Base-by-base conservation (phyloP, 2,888 invertebrate genomes). In the Diadromus collaris region DNA sequence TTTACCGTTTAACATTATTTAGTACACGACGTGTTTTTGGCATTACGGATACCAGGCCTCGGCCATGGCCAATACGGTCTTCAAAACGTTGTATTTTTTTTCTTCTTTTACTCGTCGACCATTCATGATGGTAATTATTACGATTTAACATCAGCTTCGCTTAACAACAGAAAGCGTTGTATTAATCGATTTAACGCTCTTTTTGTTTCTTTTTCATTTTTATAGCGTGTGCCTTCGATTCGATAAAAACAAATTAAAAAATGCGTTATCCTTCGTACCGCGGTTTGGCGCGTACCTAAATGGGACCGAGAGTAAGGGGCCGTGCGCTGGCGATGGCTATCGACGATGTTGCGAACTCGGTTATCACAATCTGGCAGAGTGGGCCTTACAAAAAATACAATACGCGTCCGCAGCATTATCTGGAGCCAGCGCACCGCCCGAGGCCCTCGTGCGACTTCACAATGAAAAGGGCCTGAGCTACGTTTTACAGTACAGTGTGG, bases 311-410 rank as follows among this genome's bases (percentile, higher is more conserved):
- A 68, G 65, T 46, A 4, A 63, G 54, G 74, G 72, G 68, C 70
- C 64, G 76, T 65, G 76, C 78, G 73, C 76, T 79, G 81, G 80
- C 77, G 79, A 76, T 81, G 82, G 83, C 86, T 85, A 83, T 84
- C 85, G 85, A 84, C 83, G 86, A 85, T 84, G 87, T 83, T 88
- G 88, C 88, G 87, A 88, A 87, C 88, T 86, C 88, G 87, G 84
- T 89, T 90, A 90, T 90, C 90, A 90, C 90, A 90, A 90, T 90
- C 87, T 87, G 90, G 87, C 90, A 85, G 81, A 85, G 83, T 85
- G 82, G 85, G 90, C 88, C 89, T 86, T 90, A 90, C 90, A 90
- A 90, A 90, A 90, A 90, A 90, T 90, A 90, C 89, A 88, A 87
- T 89, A 87, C 86, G 85, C 83, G 83, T 83, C 85, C 86, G 86